Conservation (phyloP, 2,113 vertebrate species). For the Deroptyus accipitrinus region DNA sequence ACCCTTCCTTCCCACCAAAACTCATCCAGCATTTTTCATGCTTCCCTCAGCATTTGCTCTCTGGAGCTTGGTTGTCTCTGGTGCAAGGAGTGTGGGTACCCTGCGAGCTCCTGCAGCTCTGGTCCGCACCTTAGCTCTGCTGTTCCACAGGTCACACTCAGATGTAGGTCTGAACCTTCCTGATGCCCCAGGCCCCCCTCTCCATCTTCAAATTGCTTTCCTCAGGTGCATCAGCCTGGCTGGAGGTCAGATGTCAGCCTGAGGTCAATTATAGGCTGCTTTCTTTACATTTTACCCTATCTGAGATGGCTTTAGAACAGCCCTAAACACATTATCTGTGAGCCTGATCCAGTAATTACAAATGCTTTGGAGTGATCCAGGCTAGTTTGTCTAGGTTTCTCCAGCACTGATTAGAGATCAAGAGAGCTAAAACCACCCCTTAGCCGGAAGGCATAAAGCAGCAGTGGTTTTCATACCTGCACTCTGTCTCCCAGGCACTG, state of each 20-base stretch:
- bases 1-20: not conserved
- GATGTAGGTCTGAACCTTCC: not conserved
- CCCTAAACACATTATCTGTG: conserved; percentile 16
- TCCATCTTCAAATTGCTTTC: not conserved
- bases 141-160: not conserved
- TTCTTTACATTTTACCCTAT: conserved; percentile 32
- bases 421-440: conserved; percentile 1
- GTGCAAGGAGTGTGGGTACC: rapidly evolving
- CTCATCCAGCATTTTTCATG: not conserved
- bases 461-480: not conserved
- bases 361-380: conserved; percentile 3
- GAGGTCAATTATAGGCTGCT: conserved; percentile 19
- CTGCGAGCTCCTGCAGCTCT: rapidly evolving
- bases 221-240: not conserved
- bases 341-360: conserved; percentile 8
- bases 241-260: conserved; percentile 26
- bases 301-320: conserved; percentile 26
- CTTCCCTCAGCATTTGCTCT: not conserved
- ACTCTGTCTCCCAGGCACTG: not conserved
- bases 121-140: not conserved
- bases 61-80: not conserved
- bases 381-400: conserved; percentile 45
- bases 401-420: conserved; percentile 34
- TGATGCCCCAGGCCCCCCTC: not conserved
- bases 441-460: not conserved